Evolutionary conservation across 2,888 invertebrate species (phyloP), one percentile per base, ranked within the genome.

Genomic region (Andrena fulva): DNA sequence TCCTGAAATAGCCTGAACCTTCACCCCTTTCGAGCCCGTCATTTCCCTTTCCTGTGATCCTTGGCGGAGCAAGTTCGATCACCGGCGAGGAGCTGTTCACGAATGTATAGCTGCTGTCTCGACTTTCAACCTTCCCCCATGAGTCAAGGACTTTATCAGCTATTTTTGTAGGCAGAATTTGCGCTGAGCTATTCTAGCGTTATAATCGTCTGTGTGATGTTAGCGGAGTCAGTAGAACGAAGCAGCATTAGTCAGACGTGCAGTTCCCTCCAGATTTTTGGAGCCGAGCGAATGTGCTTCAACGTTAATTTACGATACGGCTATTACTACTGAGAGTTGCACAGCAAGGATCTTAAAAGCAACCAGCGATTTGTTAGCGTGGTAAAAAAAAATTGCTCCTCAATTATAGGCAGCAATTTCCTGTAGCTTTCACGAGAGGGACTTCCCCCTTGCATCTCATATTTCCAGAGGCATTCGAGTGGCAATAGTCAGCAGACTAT

Each of bases 1-100:
- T 86, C 86, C 79, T 84, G 83, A 85, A 89, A 88, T 89, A 89
- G 81, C 81, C 77, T 71, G 69, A 82, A 77, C 83, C 72, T 69
- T 76, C 85, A 77, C 64, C 69, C 62, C 67, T 24, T 67, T 67
- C 83, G 67, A 82, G 77, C 74, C 71, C 66, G 52, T 31, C 71
- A 54, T 70, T 84, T 83, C 74, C 84, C 68, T 75, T 83, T 77
- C 77, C 75, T 76, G 84, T 20, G 63, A 77, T 82, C 85, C 82
- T 87, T 82, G 82, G 64, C 82, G 50, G 27, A 85, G 80, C 60
- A 80, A 59, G 62, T 59, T 70, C 76, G 82, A 73, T 77, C 68
- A 48, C 54, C 29, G 52, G 69, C 63, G 42, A 60, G 48, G 31
- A 48, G 20, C n/a, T 29, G n/a, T 10, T 0, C 48, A 12, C 60